Evolutionary conservation across 2,888 invertebrate genomes (phyloP), one percentile per base, ranked within the genome.

Genomic region (Selenia dentaria): DNA sequence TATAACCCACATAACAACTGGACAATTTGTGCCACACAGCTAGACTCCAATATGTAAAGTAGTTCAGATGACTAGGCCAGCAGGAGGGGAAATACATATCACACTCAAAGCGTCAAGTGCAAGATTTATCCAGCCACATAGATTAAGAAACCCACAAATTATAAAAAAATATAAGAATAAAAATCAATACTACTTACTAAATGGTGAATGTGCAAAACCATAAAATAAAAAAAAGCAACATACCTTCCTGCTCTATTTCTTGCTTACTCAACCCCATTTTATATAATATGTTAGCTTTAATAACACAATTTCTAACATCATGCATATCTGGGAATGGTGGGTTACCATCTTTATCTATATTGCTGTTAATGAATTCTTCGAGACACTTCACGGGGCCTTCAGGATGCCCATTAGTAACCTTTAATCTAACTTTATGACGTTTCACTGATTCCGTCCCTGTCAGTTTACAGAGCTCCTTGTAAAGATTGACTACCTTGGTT

Each of bases 261-360:
- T 32, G 5, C 8, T 48, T 58, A 8, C 6, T 62, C 80, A 78
- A 83, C 0, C 65, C 62, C n/a, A 83, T 54, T 0, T 50, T 24
- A n/a, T 74, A 75, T 2, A 33, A 34, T 0, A 9, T 3, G 52
- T 79, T 79, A 0, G 83, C 76, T 4, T 57, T 24, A 1, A 32
- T 6, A 0, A 87, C 82, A 60, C 86, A 86, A 1, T 61, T 43
- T 0, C 77, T 55, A 0, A 88, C 86, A 64, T 93, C 93, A 12
- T 64, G 68, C 62, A 90, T 92, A 72, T 85, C 93, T 6, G 85
- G 94, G 35, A 87, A 83, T 0, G 64, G 65, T 0, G 79, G 73
- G 3, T 62, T 35, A 0, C 85, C 86, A 11, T 74, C 62, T 5
- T 38, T 48, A 0, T 68, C 74, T 4, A 78, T 71, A 0, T 72